Base-by-base conservation (phyloP, 2,113 vertebrate species). In the Smithornis capensis region DNA sequence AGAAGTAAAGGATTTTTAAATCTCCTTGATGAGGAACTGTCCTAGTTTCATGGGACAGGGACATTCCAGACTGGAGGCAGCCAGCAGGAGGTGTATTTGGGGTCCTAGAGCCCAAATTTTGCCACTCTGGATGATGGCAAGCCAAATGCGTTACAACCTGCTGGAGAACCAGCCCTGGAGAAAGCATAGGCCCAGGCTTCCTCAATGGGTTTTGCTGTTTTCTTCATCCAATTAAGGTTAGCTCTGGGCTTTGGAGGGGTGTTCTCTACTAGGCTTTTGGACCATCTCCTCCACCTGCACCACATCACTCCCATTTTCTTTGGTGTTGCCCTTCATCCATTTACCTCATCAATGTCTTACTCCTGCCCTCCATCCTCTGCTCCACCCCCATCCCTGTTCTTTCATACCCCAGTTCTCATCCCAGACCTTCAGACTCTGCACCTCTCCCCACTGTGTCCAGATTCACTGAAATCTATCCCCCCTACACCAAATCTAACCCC, bases 101-200 rank as follows among this genome's bases (percentile, higher is more conserved):
- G 22, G 8, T 19, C 28, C 55, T 47, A 38, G 31, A 78, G 38
- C 18, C 38, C 69, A 53, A 62, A 27, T 76, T 73, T 56, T 67
- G 37, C 24, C 11, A 5, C n/a, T 33, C 47, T 31, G 53, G 65
- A 10, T 49, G 31, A 44, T 4, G 31, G 18, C 21, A 12, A 76
- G 49, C 47, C 33, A 68, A 47, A 73, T 0, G 1, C 0, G 0
- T 10, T 1, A 1, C 14, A 44, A 65, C 31, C 40, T 45, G 69
- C 17, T 0, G 1, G 28, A 69, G 65, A 53, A 19, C 19, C 69
- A 81, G 60, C 28, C 47, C 47, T 56, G 45, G 29, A 50, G n/a
- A 31, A 87, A 31, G 25, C 47, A 45, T 3, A 6, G 59, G 71
- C 7, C 33, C 71, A 42, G 33, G 6, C 13, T 82, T 75, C 52